Base-by-base conservation (phyloP, 2,888 invertebrate genomes). In the Coenonympha arcania region DNA sequence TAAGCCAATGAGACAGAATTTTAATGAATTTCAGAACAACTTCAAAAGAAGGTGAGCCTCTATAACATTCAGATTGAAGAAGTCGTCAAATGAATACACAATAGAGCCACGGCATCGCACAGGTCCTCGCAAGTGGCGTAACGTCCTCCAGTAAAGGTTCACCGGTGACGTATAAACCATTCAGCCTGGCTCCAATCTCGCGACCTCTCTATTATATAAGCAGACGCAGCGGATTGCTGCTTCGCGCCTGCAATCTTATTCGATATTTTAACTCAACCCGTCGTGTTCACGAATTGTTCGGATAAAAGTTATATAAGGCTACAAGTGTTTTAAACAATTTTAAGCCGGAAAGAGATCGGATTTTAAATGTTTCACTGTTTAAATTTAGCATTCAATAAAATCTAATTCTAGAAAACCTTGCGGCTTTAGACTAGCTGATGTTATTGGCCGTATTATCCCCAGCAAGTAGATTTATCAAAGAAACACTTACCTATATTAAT, bases 151-250 rank as follows among this genome's bases (percentile, higher is more conserved):
- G n/a, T 71, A 76, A 79, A 80, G 79, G 82, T 83, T 73, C 83
- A 76, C 81, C 65, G 75, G 82, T 76, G 83, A 79, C 83, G 73
- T 80, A 85, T 86, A 85, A 85, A 85, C 84, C 82, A 86, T 83
- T 83, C 82, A 66, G 69, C 71, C 70, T 62, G 74, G 68, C 75
- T 79, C 80, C 85, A 85, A 84, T 85, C 85, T 83, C 77, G 78
- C 76, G 78, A 72, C 81, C 71, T 76, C 73, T 86, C 73, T 81
- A 85, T 85, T 86, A 86, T 86, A 85, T 83, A 86, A 77, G 66
- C 74, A 71, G 73, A 76, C 76, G 71, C 73, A 71, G 75, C 67
- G 78, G 72, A 85, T 82, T 82, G 84, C 74, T 64, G 59, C 37
- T 65, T 69, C 66, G 68, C 70, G 68, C 66, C 60, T 65, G 66